phyloP scores from a whole-genome alignment of 2,888 invertebrate genomes.

The Drosophila quinaria region DNA sequence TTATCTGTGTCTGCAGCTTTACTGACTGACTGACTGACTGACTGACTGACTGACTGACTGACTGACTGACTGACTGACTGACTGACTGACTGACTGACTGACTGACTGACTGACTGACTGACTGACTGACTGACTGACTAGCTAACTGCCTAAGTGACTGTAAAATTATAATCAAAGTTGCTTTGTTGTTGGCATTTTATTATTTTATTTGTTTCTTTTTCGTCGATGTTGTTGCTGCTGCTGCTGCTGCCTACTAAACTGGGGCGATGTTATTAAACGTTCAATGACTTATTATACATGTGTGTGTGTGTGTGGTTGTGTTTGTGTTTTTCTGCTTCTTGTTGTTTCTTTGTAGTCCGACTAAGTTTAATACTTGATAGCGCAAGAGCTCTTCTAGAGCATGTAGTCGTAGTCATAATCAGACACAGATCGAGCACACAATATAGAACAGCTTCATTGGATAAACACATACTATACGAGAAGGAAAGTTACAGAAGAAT shows the following conservation, averaged over 20 bases:
- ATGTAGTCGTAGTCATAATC: conserved; percentile 27
- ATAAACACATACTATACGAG: not conserved
- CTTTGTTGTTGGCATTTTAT: conserved; percentile 45
- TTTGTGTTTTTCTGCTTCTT: conserved; percentile 17
- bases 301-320: conserved; percentile 33
- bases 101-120: conserved; percentile 18
- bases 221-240: conserved; percentile 4
- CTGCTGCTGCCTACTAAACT: conserved; percentile 51
- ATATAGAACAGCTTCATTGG: conserved; percentile 2
- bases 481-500: not conserved
- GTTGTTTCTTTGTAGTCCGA: conserved; percentile 37
- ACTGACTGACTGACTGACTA: conserved; percentile 17
- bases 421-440: conserved; percentile 8
- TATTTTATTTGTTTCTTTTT: conserved; percentile 43
- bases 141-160: conserved; percentile 22
- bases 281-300: conserved; percentile 62
- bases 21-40: conserved; percentile 9
- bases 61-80: conserved; percentile 14
- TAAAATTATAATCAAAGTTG: conserved; percentile 60
- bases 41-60: conserved; percentile 18
- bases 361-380: conserved; percentile 41
- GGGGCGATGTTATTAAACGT: conserved; percentile 71
- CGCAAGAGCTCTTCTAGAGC: conserved; percentile 8
- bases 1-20: conserved; percentile 20
- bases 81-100: conserved; percentile 9